Percentiles rank a stretch among this genome's conserved stretches.
Conservation (phyloP, 1,140 invertebrate species). For the Drosophila repleta region DNA sequence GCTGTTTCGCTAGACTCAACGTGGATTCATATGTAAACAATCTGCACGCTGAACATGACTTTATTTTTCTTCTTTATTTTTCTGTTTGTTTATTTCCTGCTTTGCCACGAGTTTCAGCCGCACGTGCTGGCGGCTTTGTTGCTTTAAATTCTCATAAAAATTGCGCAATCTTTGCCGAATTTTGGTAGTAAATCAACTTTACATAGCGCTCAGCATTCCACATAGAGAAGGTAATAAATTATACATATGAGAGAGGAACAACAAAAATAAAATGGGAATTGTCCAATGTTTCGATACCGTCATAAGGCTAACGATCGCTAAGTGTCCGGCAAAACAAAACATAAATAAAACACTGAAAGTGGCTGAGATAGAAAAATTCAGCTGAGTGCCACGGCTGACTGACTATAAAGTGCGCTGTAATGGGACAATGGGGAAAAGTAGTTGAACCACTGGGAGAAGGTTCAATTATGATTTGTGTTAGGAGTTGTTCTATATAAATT, state of each 20-base stretch:
- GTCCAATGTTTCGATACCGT: slow-evolving; percentile 31
- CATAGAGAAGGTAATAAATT: slow-evolving; percentile 44
- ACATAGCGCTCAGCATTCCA: slow-evolving; percentile 6
- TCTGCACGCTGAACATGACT: background rate
- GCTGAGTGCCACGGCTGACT: background rate
- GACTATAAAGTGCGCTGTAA: background rate
- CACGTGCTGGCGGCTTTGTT: background rate
- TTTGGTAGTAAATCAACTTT: slow-evolving; percentile 38
- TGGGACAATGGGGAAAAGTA: background rate
- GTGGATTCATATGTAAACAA: slow-evolving; percentile 34
- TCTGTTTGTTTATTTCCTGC: slow-evolving; percentile 8
- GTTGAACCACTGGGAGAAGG: no score
- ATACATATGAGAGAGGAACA: slow-evolving; percentile 11
- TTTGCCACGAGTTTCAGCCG: slow-evolving; percentile 5
- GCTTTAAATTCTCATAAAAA: slow-evolving; percentile 32
- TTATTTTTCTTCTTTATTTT: background rate
- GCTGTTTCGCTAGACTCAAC: slow-evolving; percentile 11
- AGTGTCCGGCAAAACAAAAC: slow-evolving; percentile 46
- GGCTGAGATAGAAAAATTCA: slow-evolving; percentile 4
- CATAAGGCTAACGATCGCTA: slow-evolving; percentile 36
- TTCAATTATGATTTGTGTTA: no score
- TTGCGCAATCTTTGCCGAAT: slow-evolving; percentile 28
- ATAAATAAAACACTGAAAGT: slow-evolving; percentile 35
- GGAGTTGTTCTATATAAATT: background rate
- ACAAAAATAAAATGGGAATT: slow-evolving; percentile 3